Evolutionary conservation across 2,888 invertebrate genomes (phyloP).

Genomic region (Slavum lentiscoides): DNA sequence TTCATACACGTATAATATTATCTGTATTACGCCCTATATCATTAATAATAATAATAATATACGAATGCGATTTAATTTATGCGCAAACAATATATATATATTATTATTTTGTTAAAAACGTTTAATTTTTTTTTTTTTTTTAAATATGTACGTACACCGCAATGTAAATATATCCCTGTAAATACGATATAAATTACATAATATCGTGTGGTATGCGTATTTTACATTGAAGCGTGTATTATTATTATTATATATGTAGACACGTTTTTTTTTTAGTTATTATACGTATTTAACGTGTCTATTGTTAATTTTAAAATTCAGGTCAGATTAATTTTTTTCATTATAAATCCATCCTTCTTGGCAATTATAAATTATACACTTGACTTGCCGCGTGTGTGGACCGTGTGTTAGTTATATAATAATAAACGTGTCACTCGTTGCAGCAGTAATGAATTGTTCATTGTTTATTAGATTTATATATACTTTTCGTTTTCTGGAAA

Average conservation of each 20-base stretch:
- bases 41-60: too few relatives aligned
- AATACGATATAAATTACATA: too few relatives aligned
- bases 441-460: background rate
- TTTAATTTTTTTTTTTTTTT: too few relatives aligned
- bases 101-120: too few relatives aligned
- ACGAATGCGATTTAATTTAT: too few relatives aligned
- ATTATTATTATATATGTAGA: background rate
- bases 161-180: too few relatives aligned
- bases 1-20: too few relatives aligned
- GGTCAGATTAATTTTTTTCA: background rate
- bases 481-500: background rate
- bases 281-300: background rate
- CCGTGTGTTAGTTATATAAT: too few relatives aligned
- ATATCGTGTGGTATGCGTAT: too few relatives aligned
- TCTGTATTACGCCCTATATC: too few relatives aligned
- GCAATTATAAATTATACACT: background rate
- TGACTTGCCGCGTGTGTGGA: background rate
- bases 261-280: background rate
- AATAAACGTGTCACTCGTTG: background rate
- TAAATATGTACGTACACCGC: too few relatives aligned
- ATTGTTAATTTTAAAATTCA: conserved; percentile 8
- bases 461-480: background rate
- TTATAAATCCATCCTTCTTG: background rate
- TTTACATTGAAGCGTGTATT: background rate
- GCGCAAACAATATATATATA: too few relatives aligned